Evolutionary conservation across 2,888 invertebrate species (phyloP).

Genomic region (Nomada lathburiana): DNA sequence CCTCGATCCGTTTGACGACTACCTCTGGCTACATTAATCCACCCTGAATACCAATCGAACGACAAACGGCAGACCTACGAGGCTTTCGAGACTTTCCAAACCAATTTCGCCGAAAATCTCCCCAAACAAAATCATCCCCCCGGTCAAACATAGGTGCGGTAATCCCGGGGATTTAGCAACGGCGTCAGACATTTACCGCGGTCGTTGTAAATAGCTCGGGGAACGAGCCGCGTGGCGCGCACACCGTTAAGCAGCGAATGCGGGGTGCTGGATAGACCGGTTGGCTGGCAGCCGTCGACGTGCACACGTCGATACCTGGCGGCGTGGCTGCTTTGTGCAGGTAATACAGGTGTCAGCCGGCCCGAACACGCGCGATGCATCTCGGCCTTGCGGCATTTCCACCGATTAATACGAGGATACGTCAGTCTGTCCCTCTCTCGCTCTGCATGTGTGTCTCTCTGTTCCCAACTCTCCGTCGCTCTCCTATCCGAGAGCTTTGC

Average conservation of each 20-base stretch:
- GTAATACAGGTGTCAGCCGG: slow-evolving; percentile 68
- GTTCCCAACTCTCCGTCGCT: not conserved
- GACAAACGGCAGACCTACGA: too few species aligned
- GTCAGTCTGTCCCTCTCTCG: slow-evolving; percentile 10
- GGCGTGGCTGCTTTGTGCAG: slow-evolving; percentile 63
- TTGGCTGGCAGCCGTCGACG: slow-evolving; percentile 70
- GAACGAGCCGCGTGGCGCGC: not conserved
- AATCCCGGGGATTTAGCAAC: slow-evolving; percentile 15
- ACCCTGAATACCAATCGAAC: too few species aligned
- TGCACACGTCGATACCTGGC: slow-evolving; percentile 73
- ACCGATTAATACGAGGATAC: slow-evolving; percentile 66
- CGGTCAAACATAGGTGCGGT: slow-evolving; percentile 8
- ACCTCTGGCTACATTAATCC: not conserved
- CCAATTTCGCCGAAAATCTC: not conserved
- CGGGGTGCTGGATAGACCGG: not conserved
- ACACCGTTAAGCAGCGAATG: slow-evolving; percentile 16
- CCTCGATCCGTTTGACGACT: not conserved
- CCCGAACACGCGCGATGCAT: slow-evolving; percentile 59
- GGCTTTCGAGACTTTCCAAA: not conserved
- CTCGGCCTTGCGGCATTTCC: slow-evolving; percentile 62
- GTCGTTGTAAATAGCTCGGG: slow-evolving; percentile 20
- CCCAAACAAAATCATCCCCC: slow-evolving; percentile 8
- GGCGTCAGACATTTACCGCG: not conserved
- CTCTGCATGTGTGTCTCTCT: too few species aligned
- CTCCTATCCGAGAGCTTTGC: slow-evolving; percentile 13